Conservation (phyloP, 2,797 vertebrate species). For the Phoeniculus purpureus region DNA sequence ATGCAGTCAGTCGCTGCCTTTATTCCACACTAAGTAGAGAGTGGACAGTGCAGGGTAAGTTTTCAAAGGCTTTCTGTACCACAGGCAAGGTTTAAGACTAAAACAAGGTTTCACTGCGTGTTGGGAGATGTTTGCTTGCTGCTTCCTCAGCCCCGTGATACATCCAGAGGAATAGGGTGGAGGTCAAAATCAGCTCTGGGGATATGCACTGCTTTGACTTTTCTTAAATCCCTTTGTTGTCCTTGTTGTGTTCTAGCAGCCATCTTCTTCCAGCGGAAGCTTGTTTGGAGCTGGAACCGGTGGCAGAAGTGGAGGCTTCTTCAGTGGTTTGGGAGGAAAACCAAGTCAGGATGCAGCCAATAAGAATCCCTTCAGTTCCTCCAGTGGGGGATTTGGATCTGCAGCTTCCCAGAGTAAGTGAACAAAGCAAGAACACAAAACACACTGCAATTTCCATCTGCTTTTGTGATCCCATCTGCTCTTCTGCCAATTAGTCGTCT, state of each 20-base stretch:
- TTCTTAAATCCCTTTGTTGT: neutral
- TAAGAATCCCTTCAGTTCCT: slow-evolving; percentile 93
- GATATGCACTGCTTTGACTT: neutral
- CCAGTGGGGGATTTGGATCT: slow-evolving; percentile 84
- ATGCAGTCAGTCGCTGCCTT: neutral
- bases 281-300: slow-evolving; percentile 85
- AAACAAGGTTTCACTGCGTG: neutral
- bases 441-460: slow-evolving; percentile 29
- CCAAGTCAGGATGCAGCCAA: slow-evolving; percentile 94
- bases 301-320: slow-evolving; percentile 86
- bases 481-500: neutral
- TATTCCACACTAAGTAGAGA: neutral
- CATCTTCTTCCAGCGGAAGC: slow-evolving; percentile 78
- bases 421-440: slow-evolving; percentile 31
- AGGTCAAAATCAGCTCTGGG: neutral
- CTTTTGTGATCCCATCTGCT: slow-evolving; percentile 31
- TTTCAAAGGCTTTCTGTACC: neutral
- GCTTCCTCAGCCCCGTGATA: neutral
- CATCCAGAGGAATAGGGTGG: neutral
- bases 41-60: neutral
- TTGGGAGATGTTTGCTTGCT: neutral
- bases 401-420: slow-evolving; percentile 76
- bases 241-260: slow-evolving; percentile 59
- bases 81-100: neutral
- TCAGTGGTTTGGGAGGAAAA: slow-evolving; percentile 95